Evolutionary conservation across 1,140 invertebrate species (phyloP).

Genomic region (Drosophila funebris): DNA sequence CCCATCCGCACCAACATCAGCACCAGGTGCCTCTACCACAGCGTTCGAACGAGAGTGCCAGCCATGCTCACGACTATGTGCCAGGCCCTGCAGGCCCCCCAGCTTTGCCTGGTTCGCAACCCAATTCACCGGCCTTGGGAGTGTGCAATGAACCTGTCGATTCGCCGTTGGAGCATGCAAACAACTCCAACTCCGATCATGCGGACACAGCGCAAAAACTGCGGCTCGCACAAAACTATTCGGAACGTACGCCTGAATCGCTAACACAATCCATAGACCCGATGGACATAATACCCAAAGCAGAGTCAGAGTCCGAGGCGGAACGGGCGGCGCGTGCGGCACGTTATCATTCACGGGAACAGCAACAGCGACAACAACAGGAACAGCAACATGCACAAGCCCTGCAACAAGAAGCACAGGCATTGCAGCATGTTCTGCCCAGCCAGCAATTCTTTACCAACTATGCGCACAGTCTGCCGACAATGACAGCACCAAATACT

Average conservation of each 20-base stretch:
- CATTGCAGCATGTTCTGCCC: conserved; percentile 56
- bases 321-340: conserved; percentile 58
- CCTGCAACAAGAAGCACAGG: conserved; percentile 52
- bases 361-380: conserved; percentile 60
- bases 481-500: conserved; percentile 58
- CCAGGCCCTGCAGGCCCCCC: neutral
- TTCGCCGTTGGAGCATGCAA: conserved; percentile 62
- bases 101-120: conserved; percentile 49
- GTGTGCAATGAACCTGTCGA: conserved; percentile 60
- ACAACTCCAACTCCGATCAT: conserved; percentile 63
- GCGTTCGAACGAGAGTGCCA: conserved; percentile 65
- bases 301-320: conserved; percentile 66
- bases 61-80: conserved; percentile 64
- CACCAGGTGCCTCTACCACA: conserved; percentile 68
- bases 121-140: conserved; percentile 55
- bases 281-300: conserved; percentile 78
- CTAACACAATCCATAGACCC: conserved; percentile 73
- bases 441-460: conserved; percentile 63
- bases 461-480: conserved; percentile 63
- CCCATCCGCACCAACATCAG: conserved; percentile 27
- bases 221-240: conserved; percentile 53
- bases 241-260: conserved; percentile 66
- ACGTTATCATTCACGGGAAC: conserved; percentile 56
- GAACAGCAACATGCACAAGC: conserved; percentile 43
- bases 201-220: conserved; percentile 58